Percentiles rank a stretch among this genome's conserved stretches.
phyloP scores from a whole-genome alignment of 2,888 invertebrate species.

The Acanthococcus lagerstroemiae region DNA sequence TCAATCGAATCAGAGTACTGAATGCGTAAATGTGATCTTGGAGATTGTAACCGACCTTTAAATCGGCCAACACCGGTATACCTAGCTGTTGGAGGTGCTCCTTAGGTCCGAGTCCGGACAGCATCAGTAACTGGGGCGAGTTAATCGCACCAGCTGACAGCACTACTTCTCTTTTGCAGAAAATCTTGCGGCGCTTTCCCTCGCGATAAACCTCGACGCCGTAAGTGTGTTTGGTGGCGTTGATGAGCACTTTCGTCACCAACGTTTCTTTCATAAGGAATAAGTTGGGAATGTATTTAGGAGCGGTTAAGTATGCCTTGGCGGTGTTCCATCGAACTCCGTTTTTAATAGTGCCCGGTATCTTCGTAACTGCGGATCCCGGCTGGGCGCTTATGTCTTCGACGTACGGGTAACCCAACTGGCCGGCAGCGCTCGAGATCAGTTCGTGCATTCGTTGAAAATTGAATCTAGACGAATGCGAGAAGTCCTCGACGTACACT shows the following conservation, averaged over 20 bases:
- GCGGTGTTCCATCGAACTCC: slow-evolving; percentile 7
- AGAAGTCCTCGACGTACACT: not conserved
- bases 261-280: slow-evolving; percentile 9
- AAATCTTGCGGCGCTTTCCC: not conserved
- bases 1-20: too few relatives aligned
- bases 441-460: not conserved
- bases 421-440: not conserved
- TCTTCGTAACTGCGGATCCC: not conserved
- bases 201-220: slow-evolving; percentile 12
- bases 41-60: slow-evolving; percentile 18
- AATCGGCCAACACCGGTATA: slow-evolving; percentile 1
- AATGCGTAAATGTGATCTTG: slow-evolving; percentile 11
- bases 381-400: not conserved
- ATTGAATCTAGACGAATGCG: not conserved
- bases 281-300: not conserved
- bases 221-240: not conserved
- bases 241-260: slow-evolving; percentile 6
- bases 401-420: not conserved
- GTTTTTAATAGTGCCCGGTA: not conserved
- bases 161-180: slow-evolving; percentile 11
- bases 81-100: not conserved
- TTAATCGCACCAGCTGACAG: slow-evolving; percentile 3
- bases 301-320: not conserved
- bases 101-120: slow-evolving; percentile 13
- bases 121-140: slow-evolving; percentile 13